phyloP scores from a whole-genome alignment of 2,797 vertebrate genomes.

The Distichodus sexfasciatus region DNA sequence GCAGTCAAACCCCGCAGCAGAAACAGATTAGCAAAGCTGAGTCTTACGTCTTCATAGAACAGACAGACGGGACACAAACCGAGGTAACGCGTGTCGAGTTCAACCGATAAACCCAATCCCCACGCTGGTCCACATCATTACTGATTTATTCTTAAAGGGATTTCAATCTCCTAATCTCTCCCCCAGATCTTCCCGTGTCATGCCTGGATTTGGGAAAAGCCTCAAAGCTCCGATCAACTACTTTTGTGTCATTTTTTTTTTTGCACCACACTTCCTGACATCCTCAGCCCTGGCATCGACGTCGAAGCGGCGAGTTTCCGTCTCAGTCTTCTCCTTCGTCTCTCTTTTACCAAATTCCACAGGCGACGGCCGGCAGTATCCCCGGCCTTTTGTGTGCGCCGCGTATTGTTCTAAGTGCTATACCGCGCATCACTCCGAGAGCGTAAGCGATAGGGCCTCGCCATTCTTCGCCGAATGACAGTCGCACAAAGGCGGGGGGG shows the following conservation, averaged over 20 bases:
- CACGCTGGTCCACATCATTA: not conserved
- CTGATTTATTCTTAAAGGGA: not conserved
- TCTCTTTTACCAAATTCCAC: not conserved
- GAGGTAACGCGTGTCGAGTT: not conserved
- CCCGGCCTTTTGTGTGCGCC: slow-evolving; percentile 71
- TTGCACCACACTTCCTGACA: not conserved
- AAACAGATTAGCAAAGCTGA: slow-evolving; percentile 24
- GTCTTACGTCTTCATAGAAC: not conserved
- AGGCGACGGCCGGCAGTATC: slow-evolving; percentile 37
- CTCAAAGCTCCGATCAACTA: not conserved
- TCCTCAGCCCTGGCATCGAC: not conserved
- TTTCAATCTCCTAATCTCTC: not conserved
- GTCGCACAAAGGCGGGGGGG: slow-evolving; percentile 80
- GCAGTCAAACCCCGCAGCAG: not conserved
- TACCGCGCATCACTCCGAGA: slow-evolving; percentile 75
- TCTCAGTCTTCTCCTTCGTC: not conserved
- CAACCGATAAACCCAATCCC: not conserved
- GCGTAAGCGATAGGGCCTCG: slow-evolving; percentile 71
- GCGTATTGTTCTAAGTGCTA: slow-evolving; percentile 76
- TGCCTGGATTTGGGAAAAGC: not conserved
- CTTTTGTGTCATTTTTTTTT: not conserved
- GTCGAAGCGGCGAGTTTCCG: not conserved
- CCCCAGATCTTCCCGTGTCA: not conserved
- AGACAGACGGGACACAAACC: not conserved
- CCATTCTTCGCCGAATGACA: slow-evolving; percentile 73